phyloP scores from a whole-genome alignment of 2,113 vertebrate genomes.

The Origma solitaria region DNA sequence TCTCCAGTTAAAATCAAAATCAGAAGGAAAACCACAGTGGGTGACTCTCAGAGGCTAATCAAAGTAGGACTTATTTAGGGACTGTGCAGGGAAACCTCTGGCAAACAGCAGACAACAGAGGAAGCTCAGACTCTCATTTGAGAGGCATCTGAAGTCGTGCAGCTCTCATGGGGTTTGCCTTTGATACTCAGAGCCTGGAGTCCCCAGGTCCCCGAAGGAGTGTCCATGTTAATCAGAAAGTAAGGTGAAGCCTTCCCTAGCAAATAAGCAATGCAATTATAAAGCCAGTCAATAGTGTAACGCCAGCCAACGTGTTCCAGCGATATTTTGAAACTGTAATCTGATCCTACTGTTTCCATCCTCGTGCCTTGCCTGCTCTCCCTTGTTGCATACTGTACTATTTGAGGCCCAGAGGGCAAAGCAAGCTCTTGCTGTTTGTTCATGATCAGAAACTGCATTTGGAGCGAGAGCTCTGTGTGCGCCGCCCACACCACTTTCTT shows the following conservation, averaged over 20 bases:
- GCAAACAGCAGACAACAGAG: background rate
- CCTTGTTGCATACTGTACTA: conserved; percentile 69
- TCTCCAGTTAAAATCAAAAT: background rate
- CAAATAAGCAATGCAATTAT: conserved; percentile 76
- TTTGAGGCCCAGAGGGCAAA: conserved; percentile 67
- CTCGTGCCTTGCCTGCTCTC: conserved; percentile 59
- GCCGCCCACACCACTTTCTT: conserved; percentile 27
- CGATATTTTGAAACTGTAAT: conserved; percentile 76
- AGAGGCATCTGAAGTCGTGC: background rate
- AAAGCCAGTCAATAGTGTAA: conserved; percentile 67
- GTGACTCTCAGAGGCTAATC: background rate
- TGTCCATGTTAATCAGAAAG: conserved; percentile 67
- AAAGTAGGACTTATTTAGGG: background rate
- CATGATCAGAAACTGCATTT: conserved; percentile 52
- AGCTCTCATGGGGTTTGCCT: background rate
- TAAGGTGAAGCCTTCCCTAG: conserved; percentile 72
- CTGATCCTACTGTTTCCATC: conserved; percentile 74
- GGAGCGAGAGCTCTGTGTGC: background rate
- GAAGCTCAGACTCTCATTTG: background rate
- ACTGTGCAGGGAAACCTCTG: background rate
- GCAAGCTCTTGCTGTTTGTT: conserved; percentile 60
- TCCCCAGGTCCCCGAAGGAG: conserved; percentile 42
- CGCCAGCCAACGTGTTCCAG: conserved; percentile 64
- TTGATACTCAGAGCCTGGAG: background rate
- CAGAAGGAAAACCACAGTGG: background rate